Base-by-base conservation (phyloP, 2,797 vertebrate species). In the Hybognathus amarus region DNA sequence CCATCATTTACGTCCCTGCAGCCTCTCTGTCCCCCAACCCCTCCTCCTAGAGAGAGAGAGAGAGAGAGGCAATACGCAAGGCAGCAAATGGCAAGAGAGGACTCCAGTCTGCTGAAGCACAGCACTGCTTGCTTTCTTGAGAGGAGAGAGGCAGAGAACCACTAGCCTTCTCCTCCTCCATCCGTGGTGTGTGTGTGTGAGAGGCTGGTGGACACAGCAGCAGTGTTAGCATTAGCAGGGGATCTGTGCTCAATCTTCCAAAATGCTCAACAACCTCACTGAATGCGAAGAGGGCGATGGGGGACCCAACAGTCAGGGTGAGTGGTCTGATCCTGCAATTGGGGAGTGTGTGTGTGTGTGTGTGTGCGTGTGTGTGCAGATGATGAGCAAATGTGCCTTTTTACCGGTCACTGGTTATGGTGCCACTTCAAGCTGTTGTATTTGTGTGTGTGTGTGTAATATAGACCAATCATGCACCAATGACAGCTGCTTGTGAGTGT, bases 191-290 rank as follows among this genome's bases (percentile, higher is more conserved):
- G 84, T 63, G 70, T 78, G 86, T 87, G 59, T 20, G 61, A 67
- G 33, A 63, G 80, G 87, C 88, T 83, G 90, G 85, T 87, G 83
- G 42, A 84, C 84, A 78, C 85, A 75, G 70, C 82, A 76, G 86
- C 71, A 76, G 84, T 77, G 73, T 74, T 79, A 84, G 86, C 73
- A 77, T 80, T 79, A 92, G 89, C 88, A 91, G 89, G 83, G 87
- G 85, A 88, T 73, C 77, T 80, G 77, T 33, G 71, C 80, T 64
- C 67, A 22, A 61, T 83, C 79, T 79, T 82, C 89, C 92, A 94
- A 93, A 95, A 98, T 97, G 97, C 95, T 96, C 52, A 98, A 97
- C 95, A 97, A 96, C 95, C 93, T 98, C 94, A 96, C 94, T 56
- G 97, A 97, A 92, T 92, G 96, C 63, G 97, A 97, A 92, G 97